A percentile compares a stretch with the other conserved stretches of the same genome.
phyloP scores from a whole-genome alignment of 2,797 vertebrate species.

The Myoxocephalus aenaeus region DNA sequence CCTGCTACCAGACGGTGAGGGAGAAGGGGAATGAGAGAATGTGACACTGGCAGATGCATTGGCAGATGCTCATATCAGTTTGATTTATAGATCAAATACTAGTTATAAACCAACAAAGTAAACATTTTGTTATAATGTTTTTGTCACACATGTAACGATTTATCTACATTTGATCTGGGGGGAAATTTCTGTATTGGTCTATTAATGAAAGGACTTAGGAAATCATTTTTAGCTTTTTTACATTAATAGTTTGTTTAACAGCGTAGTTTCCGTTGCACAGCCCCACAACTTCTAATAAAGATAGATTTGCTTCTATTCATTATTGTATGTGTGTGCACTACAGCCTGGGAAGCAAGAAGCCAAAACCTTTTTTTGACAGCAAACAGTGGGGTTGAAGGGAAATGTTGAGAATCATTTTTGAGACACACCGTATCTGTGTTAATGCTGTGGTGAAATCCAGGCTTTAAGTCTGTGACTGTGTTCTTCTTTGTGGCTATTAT shows the following conservation, averaged over 20 bases:
- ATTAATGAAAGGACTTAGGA: neutral
- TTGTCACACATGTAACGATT: neutral
- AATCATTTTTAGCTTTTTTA: neutral
- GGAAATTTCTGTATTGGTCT: neutral
- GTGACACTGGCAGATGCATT: neutral
- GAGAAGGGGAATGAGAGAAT: constrained; percentile 37
- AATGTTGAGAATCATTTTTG: neutral
- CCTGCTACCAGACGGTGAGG: constrained; percentile 93
- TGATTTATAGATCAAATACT: neutral
- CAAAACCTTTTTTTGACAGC: neutral
- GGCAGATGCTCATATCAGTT: constrained; percentile 15
- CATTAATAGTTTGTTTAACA: neutral
- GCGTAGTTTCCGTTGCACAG: neutral
- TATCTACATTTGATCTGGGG: neutral
- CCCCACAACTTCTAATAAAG: neutral
- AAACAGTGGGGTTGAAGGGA: neutral
- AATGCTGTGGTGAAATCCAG: neutral
- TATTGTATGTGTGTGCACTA: no score
- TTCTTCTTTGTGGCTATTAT: neutral
- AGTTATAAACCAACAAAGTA: neutral
- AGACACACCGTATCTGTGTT: neutral
- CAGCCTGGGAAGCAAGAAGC: no score
- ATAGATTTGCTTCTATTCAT: neutral
- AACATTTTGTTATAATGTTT: neutral
- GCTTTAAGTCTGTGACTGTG: neutral